Evolutionary conservation across 2,113 vertebrate species (phyloP), one percentile per base, ranked within the genome.

Genomic region (Numida meleagris): DNA sequence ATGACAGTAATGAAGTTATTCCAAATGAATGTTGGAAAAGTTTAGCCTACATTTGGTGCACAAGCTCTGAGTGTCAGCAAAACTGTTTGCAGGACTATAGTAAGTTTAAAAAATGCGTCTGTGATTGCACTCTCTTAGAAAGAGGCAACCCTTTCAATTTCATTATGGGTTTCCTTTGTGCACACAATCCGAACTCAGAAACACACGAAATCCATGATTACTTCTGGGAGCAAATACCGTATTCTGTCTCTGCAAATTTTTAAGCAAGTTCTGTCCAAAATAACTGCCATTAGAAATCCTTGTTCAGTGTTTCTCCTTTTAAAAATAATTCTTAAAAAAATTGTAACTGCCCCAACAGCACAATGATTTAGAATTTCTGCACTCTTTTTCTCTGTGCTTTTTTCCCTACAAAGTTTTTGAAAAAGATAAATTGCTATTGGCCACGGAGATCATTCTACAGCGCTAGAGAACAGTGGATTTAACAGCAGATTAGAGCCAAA

Each of bases 1-100:
- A 95, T 31, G 73, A 62, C 24, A 81, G 27, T 43, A 38, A 43
- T 88, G 36, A 92, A 93, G 59, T 93, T 10, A 86, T 93, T 75
- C 80, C 51, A 15, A 77, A 48, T 86, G 4, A 27, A 71, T 55
- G 55, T 43, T 73, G 34, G 43, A 51, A 36, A 76, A 80, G 9
- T 27, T n/a, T 43, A 72, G 10, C 25, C 51, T 90, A 16, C 33
- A 66, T 63, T 78, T 66, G n/a, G 27, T 81, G 23, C 17, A 75
- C 0, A 17, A 59, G 31, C 23, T 91, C 67, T 33, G 14, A 85
- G 75, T 34, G 79, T 40, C 21, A 78, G 29, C 86, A 82, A 67
- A 76, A 29, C 33, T 15, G 5, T 84, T 43, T 93, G 29, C 34
- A 70, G 40, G 10, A 12, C 13, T 76, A 51, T 14, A 59, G 16